Evolutionary conservation across 2,113 vertebrate species (phyloP).

Genomic region (Pleuronectes platessa): DNA sequence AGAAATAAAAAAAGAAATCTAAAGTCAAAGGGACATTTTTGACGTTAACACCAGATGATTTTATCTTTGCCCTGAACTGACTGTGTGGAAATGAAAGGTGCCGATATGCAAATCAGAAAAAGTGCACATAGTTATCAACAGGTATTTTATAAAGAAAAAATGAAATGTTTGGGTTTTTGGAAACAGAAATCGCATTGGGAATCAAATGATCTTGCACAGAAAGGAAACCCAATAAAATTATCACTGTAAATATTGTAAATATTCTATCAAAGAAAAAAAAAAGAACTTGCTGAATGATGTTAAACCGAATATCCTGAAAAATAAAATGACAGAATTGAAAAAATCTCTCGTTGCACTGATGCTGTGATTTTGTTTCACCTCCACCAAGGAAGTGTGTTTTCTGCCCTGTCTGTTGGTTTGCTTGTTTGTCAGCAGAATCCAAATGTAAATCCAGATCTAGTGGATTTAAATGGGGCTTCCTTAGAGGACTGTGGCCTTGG

Average conservation of each 20-base stretch:
- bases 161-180: neutral
- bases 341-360: neutral
- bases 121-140: neutral
- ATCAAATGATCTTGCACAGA: conserved; percentile 17
- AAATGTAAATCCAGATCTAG: no score
- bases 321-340: conserved; percentile 30
- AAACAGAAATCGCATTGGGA: neutral
- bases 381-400: no score
- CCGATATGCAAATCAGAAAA: neutral
- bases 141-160: conserved; percentile 20
- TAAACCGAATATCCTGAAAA: conserved; percentile 37
- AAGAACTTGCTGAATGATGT: conserved; percentile 18
- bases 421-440: no score
- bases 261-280: conserved; percentile 15
- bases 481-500: no score
- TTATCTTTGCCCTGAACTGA: neutral
- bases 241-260: conserved; percentile 64
- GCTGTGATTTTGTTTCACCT: conserved; percentile 5
- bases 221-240: conserved; percentile 23
- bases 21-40: conserved; percentile 15
- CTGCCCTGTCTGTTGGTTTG: no score
- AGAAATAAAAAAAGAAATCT: neutral
- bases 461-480: no score
- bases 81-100: neutral
- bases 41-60: neutral